phyloP scores from a whole-genome alignment of 2,888 invertebrate species.

The Noctua janthina region DNA sequence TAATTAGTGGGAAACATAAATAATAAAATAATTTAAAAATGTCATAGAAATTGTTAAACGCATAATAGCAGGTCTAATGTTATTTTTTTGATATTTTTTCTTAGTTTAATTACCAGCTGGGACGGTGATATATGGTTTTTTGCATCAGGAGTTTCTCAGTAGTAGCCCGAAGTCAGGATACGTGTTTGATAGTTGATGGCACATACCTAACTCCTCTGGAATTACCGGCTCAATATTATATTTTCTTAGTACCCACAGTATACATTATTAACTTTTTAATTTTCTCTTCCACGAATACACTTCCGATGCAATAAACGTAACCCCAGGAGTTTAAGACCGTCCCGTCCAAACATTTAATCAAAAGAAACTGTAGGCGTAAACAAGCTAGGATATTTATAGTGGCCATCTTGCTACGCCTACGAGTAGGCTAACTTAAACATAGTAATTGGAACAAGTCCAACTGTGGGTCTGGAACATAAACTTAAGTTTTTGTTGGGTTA shows the following conservation, averaged over 20 bases:
- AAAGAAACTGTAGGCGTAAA: slow-evolving; percentile 39
- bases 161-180: neutral
- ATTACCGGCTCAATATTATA: neutral
- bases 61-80: neutral
- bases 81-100: neutral
- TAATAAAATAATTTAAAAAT: no score
- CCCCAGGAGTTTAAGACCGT: slow-evolving; percentile 22
- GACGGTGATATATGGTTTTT: neutral
- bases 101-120: neutral
- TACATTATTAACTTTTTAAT: slow-evolving; percentile 36
- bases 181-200: neutral
- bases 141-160: neutral
- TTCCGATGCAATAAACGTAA: slow-evolving; percentile 34
- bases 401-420: slow-evolving; percentile 39
- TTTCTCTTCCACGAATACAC: slow-evolving; percentile 19
- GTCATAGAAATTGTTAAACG: no score
- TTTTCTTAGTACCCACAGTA: neutral
- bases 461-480: slow-evolving; percentile 39
- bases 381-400: slow-evolving; percentile 50
- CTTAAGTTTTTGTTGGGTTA: slow-evolving; percentile 53
- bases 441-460: slow-evolving; percentile 62
- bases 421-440: slow-evolving; percentile 29
- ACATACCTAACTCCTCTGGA: neutral
- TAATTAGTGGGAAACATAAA: no score
- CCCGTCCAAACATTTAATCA: slow-evolving; percentile 40